Evolutionary conservation across 2,113 vertebrate genomes (phyloP).

Genomic region (Spheniscus mendiculus): DNA sequence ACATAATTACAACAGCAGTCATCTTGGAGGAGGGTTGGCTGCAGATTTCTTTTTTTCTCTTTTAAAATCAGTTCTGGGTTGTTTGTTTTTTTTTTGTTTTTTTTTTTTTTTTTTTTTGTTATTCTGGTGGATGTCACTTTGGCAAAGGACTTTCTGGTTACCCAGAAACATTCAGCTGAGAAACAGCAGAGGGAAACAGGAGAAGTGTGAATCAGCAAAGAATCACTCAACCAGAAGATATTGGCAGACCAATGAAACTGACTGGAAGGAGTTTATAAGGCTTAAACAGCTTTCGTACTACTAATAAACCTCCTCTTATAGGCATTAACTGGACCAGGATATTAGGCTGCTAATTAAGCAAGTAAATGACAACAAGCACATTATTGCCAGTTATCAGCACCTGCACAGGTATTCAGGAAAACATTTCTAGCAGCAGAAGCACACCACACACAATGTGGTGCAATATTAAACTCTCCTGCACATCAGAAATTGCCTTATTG

Average conservation of each 20-base stretch:
- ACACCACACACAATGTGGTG: background rate
- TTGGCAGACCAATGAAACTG: slow-evolving; percentile 62
- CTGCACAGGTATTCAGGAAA: slow-evolving; percentile 28
- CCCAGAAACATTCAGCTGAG: slow-evolving; percentile 6
- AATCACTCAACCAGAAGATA: slow-evolving; percentile 60
- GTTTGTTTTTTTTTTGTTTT: too few relatives aligned
- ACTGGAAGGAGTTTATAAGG: slow-evolving; percentile 59
- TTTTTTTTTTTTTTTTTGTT: background rate
- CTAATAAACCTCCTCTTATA: slow-evolving; percentile 59
- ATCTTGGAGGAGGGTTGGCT: background rate
- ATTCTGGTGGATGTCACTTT: background rate
- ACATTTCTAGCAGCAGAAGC: background rate
- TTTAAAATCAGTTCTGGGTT: background rate
- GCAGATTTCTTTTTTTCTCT: background rate
- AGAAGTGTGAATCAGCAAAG: slow-evolving; percentile 6
- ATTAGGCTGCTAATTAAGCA: slow-evolving; percentile 69
- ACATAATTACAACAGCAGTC: background rate
- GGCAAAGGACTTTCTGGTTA: background rate
- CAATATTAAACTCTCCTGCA: background rate
- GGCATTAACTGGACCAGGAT: slow-evolving; percentile 55
- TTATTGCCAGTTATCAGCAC: slow-evolving; percentile 6
- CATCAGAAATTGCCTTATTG: background rate
- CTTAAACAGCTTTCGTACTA: slow-evolving; percentile 39
- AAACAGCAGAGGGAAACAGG: background rate
- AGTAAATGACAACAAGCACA: slow-evolving; percentile 41